These are phyloP conservation scores for Cheirogaleus major DNA, from an alignment of 2,797 vertebrate genomes.

Conservation along the genomic window DNA sequence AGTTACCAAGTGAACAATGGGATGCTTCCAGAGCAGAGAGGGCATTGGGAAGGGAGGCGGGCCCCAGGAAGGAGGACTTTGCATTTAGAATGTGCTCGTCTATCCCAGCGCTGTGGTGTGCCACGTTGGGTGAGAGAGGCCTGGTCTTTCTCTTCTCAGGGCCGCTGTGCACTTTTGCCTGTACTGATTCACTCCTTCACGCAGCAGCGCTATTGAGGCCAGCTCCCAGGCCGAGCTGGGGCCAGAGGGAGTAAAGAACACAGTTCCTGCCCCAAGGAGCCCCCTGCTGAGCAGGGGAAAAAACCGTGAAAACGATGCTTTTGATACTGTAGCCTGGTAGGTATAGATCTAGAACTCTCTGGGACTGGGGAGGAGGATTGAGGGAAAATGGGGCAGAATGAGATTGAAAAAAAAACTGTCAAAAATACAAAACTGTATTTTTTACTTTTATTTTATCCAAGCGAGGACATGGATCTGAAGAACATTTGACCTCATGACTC, in stretches of 20 bases:
- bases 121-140: neutral
- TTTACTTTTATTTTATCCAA: neutral
- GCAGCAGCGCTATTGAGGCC: neutral
- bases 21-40: neutral
- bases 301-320: rapidly evolving
- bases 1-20: no score
- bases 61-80: neutral
- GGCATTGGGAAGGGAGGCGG: rapidly evolving
- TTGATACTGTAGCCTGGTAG: rapidly evolving
- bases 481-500: neutral
- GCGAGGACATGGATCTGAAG: neutral
- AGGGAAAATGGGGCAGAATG: neutral
- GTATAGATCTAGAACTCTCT: neutral
- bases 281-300: no score
- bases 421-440: neutral
- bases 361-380: neutral
- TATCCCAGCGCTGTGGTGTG: rapidly evolving
- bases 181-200: neutral
- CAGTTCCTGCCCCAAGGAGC: neutral
- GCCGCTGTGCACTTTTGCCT: neutral
- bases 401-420: neutral
- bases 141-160: neutral
- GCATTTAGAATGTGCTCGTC: rapidly evolving
- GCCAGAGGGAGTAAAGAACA: no score
- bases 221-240: neutral